Evolutionary conservation across 2,113 vertebrate species (phyloP), one percentile per base, ranked within the genome.

Genomic region (Actinemys pallida): DNA sequence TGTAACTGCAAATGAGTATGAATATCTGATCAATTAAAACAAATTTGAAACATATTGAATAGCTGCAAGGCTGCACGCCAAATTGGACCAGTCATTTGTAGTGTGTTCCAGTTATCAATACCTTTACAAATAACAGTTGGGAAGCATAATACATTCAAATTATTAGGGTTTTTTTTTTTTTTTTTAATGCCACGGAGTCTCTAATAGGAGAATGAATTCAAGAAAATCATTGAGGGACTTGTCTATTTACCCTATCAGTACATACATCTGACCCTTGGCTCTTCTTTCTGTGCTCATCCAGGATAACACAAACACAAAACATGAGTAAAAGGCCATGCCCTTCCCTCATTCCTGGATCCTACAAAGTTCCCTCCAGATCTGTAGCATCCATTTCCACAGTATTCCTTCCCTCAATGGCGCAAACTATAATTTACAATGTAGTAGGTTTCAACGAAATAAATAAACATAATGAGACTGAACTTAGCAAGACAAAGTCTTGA

Each of bases 1-100:
- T 49, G 93, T 88, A 94, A 87, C 86, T 92, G 93, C 95, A 96
- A 96, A 95, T 91, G 88, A 97, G 95, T 92, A 93, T 82, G 93
- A 97, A 92, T 91, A 90, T 95, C 94, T 96, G 96, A 97, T 97
- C 96, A 97, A 95, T 97, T 97, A 96, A 97, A 96, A 96, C 93
- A 90, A 95, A 95, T 96, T 92, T 35, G 5, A 95, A 97, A 97
- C 17, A 47, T 89, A 93, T 47, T 62, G 88, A 78, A 78, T 89
- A 93, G 91, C 91, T 95, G 86, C 86, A 95, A 86, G 86, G 92
- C 69, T 89, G 84, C 94, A 92, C 76, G 82, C 90, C 49, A 95
- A 96, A 96, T 95, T 97, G 96, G 81, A 97, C 94, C 96, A 92
- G 93, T 88, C 97, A 96, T 79, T 94, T 95, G 93, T 91, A 94